Base-by-base conservation (phyloP, 2,113 vertebrate genomes). In the Spermophilus dauricus region DNA sequence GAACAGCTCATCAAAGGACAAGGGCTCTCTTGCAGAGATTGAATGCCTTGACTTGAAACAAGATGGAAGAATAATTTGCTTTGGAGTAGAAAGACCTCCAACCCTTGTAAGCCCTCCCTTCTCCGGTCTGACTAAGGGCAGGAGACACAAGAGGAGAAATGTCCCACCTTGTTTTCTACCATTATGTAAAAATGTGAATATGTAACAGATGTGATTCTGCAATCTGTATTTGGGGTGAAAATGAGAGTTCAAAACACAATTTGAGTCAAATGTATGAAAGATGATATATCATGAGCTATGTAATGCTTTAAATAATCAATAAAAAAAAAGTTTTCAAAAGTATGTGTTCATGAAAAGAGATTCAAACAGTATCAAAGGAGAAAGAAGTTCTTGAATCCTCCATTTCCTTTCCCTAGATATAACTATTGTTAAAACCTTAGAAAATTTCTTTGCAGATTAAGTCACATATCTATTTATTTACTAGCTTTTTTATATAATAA, bases 401-500 rank as follows among this genome's bases (percentile, higher is more conserved):
- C 3, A 12, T 82, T 65, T 22, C 51, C 16, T 58, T 53, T 48
- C 77, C 28, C n/a, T 65, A 42, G 69, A 51, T 51, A 14, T 10
- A 75, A 67, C 2, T 34, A 26, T 58, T 92, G 58, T 73, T 94
- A 83, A 67, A 32, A 70, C 63, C 73, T 75, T 53, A 90, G 65
- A 97, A 97, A 69, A 56, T 75, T 77, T 85, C 72, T 92, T 5
- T 82, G 63, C 34, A 88, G 48, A 56, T 95, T 83, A 92, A 80
- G 76, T 45, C 37, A 45, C 32, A 37, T 63, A 34, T 67, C 34
- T 10, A 18, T 93, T 87, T 84, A 63, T 96, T 24, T 63, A 17
- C 2, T 78, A 91, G 11, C 34, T 97, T 86, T 89, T 93, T 75
- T 88, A 73, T 75, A 91, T 70, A 48, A 22, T 63, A 85, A 76